Evolutionary conservation across 2,797 vertebrate genomes (phyloP), one percentile per base, ranked within the genome.

Genomic region (Sylvia borin): DNA sequence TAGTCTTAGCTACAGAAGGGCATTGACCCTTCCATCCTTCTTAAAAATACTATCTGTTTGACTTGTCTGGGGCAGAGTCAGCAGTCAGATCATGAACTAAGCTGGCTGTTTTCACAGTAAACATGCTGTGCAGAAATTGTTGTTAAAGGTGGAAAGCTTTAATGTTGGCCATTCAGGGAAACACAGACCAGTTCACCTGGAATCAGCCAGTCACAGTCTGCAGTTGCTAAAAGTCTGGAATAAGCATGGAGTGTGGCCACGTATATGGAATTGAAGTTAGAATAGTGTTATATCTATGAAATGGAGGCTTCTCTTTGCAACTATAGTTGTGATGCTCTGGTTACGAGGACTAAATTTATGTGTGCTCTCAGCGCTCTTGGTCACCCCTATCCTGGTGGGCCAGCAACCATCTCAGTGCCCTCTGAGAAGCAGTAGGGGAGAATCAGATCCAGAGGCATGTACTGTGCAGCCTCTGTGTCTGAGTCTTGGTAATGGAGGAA

Each of bases 401-500:
- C 26, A 45, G 12, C 20, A 43, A 16, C 13, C 16, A 25, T 6
- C 21, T 54, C 40, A 38, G n/a, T 11, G 38, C 8, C 21, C 51
- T 32, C n/a, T 55, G 27, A 32, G 3, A 21, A 47, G 22, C 11
- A 38, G 11, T 47, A 17, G 7, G 18, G 15, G 31, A 68, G 34
- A 58, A n/a, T 42, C 15, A n/a, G 24, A 40, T 42, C 15, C 53
- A 58, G 34, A n/a, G 45, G 16, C 4, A 29, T 0, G 0, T 15
- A 14, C 22, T 40, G 12, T 19, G 34, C 43, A 48, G 24, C 7
- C 19, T n/a, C 2, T 40, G 43, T 18, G 51, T 48, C 34, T n/a
- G n/a, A 58, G 77, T 11, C 43, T 29, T n/a, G 24, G 11, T 24
- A n/a, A n/a, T 1, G 3, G 15, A 24, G 12, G 12, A 24, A 50